Base-by-base conservation (phyloP, 2,888 invertebrate species). In the Phymatocera aterrima region DNA sequence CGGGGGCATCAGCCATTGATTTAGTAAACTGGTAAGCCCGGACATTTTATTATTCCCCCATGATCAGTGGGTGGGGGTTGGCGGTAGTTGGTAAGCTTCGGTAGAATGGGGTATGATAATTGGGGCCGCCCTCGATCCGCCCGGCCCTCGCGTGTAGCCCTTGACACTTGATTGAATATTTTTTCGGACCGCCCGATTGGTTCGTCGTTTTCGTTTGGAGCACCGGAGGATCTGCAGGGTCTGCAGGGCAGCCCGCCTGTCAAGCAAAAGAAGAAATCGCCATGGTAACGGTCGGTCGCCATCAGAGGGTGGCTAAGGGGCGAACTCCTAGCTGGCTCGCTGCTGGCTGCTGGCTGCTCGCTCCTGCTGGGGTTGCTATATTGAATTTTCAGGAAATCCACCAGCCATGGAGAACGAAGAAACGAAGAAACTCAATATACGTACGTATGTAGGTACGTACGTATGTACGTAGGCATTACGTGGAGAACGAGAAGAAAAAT, bases 81-180 rank as follows among this genome's bases (percentile, higher is more conserved):
- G 70, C n/a, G 31, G 70, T 24, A 18, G 28, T 54, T 48, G 60
- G 64, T 28, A 4, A 12, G 28, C n/a, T n/a, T n/a, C n/a, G 28
- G 57, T 57, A 80, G 80, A 79, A 78, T 80, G 83, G 83, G 83
- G 80, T 81, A 82, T 81, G 78, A 79, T 79, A 81, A 81, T 74
- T 79, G 82, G 83, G 81, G 81, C 79, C 79, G 84, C 83, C 48
- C 43, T 37, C 78, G 37, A 75, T 70, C 34, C 75, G 72, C 78
- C 79, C 84, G 84, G 81, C 83, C 84, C 84, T n/a, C n/a, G n/a
- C n/a, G n/a, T n/a, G n/a, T n/a, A 85, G 87, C 88, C 86, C 89
- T 89, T 89, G 89, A 89, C 89, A 86, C 88, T 89, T 88, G 89
- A 90, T 90, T 89, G 89, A 90, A 90, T 90, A 90, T 89, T 89